Evolutionary conservation across 2,888 invertebrate genomes (phyloP), one percentile per base, ranked within the genome.

Genomic region (Macrophya alboannulata): DNA sequence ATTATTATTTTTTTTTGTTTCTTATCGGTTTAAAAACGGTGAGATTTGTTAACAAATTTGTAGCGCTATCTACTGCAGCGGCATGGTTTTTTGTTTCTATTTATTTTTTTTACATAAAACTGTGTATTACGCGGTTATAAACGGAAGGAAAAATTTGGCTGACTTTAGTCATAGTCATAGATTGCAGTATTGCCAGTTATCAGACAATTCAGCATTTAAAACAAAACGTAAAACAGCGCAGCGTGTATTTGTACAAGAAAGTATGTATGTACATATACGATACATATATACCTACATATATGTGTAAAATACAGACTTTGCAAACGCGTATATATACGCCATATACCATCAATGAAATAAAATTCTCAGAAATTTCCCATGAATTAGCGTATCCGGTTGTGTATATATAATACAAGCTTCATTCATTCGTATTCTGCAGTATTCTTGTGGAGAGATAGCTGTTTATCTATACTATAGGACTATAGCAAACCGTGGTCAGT

Each of bases 331-430:
- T 17, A 15, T 21, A 37, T 6, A 31, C 15, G 15, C 15, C 4
- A 9, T 6, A 37, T 37, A 10, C n/a, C 62, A 81, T 81, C 81
- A 81, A 81, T 81, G 81, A 6, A 81, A 62, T 43, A 43, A 81
- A 81, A 45, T 81, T 81, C 81, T 59, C 25, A 12, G 81, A 62
- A 81, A 62, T 81, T 62, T 51, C 81, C 81, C 62, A 81, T 62
- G 81, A 81, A 81, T 81, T 81, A 81, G 62, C 81, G 81, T 81
- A 81, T 81, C 81, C 81, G 81, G 81, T 81, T 62, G 81, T 81
- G 31, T 31, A n/a, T n/a, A n/a, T n/a, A n/a, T n/a, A n/a, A n/a
- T n/a, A 31, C 31, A 31, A 40, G 77, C 31, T 81, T 25, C 81
- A 81, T 81, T 59, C 59, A 62, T 81, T 81, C 40, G 59, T 81